phyloP scores from a whole-genome alignment of 2,888 invertebrate genomes.

The Oscheius onirici region DNA sequence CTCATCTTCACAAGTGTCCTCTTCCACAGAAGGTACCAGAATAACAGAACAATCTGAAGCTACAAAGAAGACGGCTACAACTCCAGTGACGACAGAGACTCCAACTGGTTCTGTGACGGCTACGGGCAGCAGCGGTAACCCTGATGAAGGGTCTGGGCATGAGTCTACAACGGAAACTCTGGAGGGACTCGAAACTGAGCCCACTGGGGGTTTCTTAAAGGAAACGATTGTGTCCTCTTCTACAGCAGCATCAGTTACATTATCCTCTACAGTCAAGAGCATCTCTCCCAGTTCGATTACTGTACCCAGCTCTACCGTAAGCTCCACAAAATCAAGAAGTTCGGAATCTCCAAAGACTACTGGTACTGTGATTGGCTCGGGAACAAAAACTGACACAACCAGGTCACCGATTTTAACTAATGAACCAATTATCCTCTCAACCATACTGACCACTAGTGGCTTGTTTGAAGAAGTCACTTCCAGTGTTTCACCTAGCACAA shows the following conservation, averaged over 20 bases:
- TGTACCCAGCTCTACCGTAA: too few species aligned
- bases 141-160: not conserved
- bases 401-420: not conserved
- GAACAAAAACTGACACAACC: not conserved
- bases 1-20: not conserved
- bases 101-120: too few species aligned
- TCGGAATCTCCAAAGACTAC: too few species aligned
- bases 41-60: not conserved
- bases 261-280: not conserved
- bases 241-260: not conserved
- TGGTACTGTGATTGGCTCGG: too few species aligned
- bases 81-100: too few species aligned
- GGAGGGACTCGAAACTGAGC: not conserved
- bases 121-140: too few species aligned
- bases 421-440: constrained; percentile 3
- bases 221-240: too few species aligned
- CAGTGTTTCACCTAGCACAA: constrained; percentile 16
- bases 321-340: too few species aligned
- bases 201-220: too few species aligned
- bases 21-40: not conserved
- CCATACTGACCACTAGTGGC: constrained; percentile 19
- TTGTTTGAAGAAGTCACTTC: constrained; percentile 20
- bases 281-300: not conserved
- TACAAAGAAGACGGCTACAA: not conserved
- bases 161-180: not conserved